A percentile compares a stretch with the other conserved stretches of the same genome.
Conservation (phyloP, 2,113 vertebrate genomes). For the Amphiprion ocellaris region DNA sequence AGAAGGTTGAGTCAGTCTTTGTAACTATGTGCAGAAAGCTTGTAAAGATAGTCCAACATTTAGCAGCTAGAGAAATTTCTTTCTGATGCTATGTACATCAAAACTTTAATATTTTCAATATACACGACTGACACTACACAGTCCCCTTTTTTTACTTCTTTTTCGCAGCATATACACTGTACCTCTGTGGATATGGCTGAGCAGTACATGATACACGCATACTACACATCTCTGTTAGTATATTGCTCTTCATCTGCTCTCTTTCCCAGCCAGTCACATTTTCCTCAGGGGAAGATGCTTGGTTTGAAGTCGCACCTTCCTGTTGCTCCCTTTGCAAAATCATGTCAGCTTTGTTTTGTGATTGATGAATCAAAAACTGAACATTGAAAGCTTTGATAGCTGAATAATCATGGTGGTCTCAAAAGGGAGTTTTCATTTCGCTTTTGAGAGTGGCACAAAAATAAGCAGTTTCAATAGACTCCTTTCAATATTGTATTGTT, state of each 20-base stretch:
- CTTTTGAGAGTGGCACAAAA: not conserved
- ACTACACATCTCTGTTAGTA: not conserved
- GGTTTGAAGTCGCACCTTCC: not conserved
- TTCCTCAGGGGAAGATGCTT: slow-evolving; percentile 16
- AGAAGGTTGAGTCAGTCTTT: not conserved
- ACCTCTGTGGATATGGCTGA: slow-evolving; percentile 11
- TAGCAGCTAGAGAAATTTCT: not conserved
- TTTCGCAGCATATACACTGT: not conserved
- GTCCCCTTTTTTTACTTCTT: not conserved
- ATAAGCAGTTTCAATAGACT: not conserved
- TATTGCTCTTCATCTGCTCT: slow-evolving; percentile 17
- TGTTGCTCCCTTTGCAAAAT: not conserved
- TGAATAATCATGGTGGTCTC: not conserved
- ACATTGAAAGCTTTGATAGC: not conserved
- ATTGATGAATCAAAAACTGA: slow-evolving; percentile 30
- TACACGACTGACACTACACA: slow-evolving; percentile 1
- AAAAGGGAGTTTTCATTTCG: not conserved
- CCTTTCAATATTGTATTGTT: not conserved
- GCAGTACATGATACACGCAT: slow-evolving; percentile 7
- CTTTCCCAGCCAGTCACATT: slow-evolving; percentile 3
- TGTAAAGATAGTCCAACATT: not conserved
- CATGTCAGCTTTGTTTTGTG: not conserved
- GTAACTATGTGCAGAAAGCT: not conserved
- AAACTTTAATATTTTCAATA: slow-evolving; percentile 13
- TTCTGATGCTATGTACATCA: not conserved